Conservation (phyloP, 2,797 vertebrate genomes). For the Halcyon leucocephala region DNA sequence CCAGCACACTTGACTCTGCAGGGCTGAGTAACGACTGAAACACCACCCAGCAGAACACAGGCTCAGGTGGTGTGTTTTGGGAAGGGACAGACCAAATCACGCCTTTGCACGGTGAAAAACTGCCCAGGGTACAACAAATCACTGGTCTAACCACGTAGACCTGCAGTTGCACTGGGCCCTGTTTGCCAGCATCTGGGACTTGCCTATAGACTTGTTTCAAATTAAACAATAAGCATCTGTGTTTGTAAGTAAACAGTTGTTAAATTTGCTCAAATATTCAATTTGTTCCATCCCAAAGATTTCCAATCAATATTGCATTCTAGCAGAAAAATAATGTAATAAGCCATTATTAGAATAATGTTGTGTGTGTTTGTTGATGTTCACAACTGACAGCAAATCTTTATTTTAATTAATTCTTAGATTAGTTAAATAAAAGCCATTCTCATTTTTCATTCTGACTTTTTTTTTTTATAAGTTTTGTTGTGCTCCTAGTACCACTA, state of each 20-base stretch:
- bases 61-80: fast-evolving
- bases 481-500: not conserved
- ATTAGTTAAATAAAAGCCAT: slow-evolving; percentile 37
- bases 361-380: slow-evolving; percentile 23
- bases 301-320: slow-evolving; percentile 70
- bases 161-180: fast-evolving
- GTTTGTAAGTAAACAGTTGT: not conserved
- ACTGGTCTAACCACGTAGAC: not conserved
- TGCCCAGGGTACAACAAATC: fast-evolving
- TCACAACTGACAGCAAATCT: slow-evolving; percentile 49
- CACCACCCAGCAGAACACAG: fast-evolving
- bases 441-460: not conserved
- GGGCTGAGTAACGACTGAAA: fast-evolving
- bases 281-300: slow-evolving; percentile 61
- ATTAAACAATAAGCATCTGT: not conserved
- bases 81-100: fast-evolving
- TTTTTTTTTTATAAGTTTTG: not conserved
- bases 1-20: fast-evolving
- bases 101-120: not conserved
- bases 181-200: not conserved
- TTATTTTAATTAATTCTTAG: slow-evolving; percentile 58
- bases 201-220: not conserved
- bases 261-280: slow-evolving; percentile 56
- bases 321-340: slow-evolving; percentile 52
- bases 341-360: slow-evolving; percentile 62